Base-by-base conservation (phyloP, 2,113 vertebrate genomes). In the Salvelinus sp. region DNA sequence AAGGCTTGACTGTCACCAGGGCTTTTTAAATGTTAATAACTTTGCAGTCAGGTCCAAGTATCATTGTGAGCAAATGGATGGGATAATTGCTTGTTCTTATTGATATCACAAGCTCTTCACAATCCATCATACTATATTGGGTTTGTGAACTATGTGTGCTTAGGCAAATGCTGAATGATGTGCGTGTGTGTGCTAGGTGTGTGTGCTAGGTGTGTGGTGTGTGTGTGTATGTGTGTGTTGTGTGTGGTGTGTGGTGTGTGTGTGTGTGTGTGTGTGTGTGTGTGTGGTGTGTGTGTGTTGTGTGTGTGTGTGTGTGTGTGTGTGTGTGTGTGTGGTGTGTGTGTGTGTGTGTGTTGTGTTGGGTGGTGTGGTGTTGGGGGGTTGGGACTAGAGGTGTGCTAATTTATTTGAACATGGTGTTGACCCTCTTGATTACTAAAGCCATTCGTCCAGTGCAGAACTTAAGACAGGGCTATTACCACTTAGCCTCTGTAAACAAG, bases 401-500 rank as follows among this genome's bases (percentile, higher is more conserved):
- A 62, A 76, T 88, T 83, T 90, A 82, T 89, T 89, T 90, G 83
- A 88, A 79, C 76, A 70, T 64, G 82, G 71, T 81, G 86, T 87
- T 88, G 87, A 90, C 89, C 87, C 73, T 77, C 78, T 83, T 88
- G 77, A 81, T 85, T 79, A 82, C 85, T 79, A 74, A 66, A 47
- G 65, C 76, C 71, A 44, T 84, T 81, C 68, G 69, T 76, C 63
- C 80, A 77, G 48, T 88, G 81, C 78, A 68, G 79, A 88, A 84
- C 85, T 72, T 74, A 80, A 81, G 82, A 80, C 78, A 81, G 72
- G 86, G 83, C 82, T 85, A 89, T 88, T 71, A 87, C 76, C 88
- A 86, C 89, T 91, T 91, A 86, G 77, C 82, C 83, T 89, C 85
- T 82, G 76, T 91, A 91, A 91, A 92, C 85, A 91, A 79, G 75